Base-by-base conservation (phyloP, 1,140 invertebrate species). In the Leptopilina boulardi region DNA sequence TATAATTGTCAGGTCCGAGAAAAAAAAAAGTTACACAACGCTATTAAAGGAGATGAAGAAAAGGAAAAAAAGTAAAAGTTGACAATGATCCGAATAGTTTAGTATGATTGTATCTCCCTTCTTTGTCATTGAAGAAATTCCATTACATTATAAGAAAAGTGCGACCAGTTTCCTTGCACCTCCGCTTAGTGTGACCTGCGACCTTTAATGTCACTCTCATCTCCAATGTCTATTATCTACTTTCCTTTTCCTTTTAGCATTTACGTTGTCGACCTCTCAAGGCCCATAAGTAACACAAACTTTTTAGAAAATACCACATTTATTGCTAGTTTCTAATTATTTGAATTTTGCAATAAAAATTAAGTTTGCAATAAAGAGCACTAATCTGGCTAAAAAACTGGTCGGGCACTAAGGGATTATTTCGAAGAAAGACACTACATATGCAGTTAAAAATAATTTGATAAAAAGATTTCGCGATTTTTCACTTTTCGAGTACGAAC, bases 401-500 rank as follows among this genome's bases (percentile, higher is more conserved):
- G n/a, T n/a, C n/a, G n/a, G n/a, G n/a, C n/a, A n/a, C n/a, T n/a
- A n/a, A n/a, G n/a, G n/a, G n/a, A n/a, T n/a, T n/a, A n/a, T n/a
- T n/a, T n/a, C n/a, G n/a, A n/a, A n/a, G n/a, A n/a, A n/a, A n/a
- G n/a, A n/a, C n/a, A n/a, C n/a, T n/a, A n/a, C n/a, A n/a, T n/a
- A n/a, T n/a, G n/a, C n/a, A n/a, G n/a, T n/a, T n/a, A n/a, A n/a
- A n/a, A n/a, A n/a, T n/a, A n/a, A n/a, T n/a, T n/a, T n/a, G n/a
- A n/a, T n/a, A n/a, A 38, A 38, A 38, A 8, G 34, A 38, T 30
- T 30, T 6, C 59, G 15, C 59, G n/a, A 66, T 66, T 66, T 30
- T 66, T 26, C 59, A 66, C 59, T 66, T 30, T 30, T 66, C 26
- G 11, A 51, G 59, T 75, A 75, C 74, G 59, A 66, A 75, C 74